Percentiles rank a stretch among this genome's conserved stretches.
Evolutionary conservation across 2,888 invertebrate species (phyloP).

Genomic region (Syritta pipiens): DNA sequence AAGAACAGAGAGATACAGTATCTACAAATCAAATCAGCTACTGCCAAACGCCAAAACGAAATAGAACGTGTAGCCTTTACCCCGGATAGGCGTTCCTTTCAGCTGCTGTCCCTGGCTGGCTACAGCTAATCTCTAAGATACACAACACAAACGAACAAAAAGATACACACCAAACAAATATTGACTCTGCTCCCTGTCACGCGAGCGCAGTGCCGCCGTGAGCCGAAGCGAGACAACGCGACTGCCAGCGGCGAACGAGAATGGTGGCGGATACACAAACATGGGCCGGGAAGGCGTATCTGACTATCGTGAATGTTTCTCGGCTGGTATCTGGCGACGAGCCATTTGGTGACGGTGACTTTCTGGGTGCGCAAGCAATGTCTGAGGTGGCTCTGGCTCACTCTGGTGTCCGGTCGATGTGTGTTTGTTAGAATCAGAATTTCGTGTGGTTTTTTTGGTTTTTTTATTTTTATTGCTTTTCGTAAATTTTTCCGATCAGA

Average conservation of each 20-base stretch:
- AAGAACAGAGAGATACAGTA: constrained; percentile 24
- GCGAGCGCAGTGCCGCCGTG: not conserved
- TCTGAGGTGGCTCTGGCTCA: constrained; percentile 47
- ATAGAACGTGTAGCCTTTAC: constrained; percentile 30
- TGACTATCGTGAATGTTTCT: constrained; percentile 53
- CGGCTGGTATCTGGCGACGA: constrained; percentile 40
- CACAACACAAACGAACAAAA: constrained; percentile 10
- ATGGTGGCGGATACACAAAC: constrained; percentile 56
- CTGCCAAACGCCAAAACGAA: constrained; percentile 35
- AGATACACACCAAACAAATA: constrained; percentile 22
- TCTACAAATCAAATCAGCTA: constrained; percentile 56
- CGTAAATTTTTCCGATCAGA: constrained; percentile 26
- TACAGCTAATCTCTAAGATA: constrained; percentile 38
- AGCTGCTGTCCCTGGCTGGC: constrained; percentile 35
- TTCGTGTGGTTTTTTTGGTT: constrained; percentile 29
- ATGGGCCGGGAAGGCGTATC: constrained; percentile 47
- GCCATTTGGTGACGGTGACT: constrained; percentile 61
- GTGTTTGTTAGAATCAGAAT: constrained; percentile 27
- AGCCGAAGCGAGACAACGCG: no score
- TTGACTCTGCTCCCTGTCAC: not conserved
- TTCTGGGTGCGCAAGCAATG: constrained; percentile 65
- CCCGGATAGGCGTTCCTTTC: constrained; percentile 52
- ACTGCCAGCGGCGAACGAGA: not conserved
- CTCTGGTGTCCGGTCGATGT: constrained; percentile 57
- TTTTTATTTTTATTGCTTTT: no score